Evolutionary conservation across 2,113 vertebrate species (phyloP).

Genomic region (Sus scrofa): DNA sequence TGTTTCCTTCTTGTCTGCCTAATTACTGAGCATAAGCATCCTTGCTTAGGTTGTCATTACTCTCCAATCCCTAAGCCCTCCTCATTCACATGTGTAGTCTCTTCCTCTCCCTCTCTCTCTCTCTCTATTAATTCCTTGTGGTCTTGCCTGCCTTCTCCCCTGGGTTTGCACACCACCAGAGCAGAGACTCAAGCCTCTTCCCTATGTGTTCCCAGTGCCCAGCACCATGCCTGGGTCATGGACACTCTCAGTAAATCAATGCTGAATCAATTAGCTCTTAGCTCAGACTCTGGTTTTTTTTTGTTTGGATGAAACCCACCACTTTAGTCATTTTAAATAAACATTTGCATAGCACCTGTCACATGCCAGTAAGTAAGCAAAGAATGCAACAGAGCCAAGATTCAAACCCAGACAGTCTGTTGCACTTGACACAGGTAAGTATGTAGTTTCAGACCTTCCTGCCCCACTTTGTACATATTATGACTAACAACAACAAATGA

Average conservation of each 20-base stretch:
- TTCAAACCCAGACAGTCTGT: not conserved
- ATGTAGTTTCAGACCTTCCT: not conserved
- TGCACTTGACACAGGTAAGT: not conserved
- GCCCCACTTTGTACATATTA: not conserved
- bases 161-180: not conserved
- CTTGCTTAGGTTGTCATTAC: not conserved
- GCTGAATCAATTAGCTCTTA: not conserved
- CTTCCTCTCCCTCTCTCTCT: not conserved
- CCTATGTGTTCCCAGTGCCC: not conserved
- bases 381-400: not conserved
- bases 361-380: not conserved
- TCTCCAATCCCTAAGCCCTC: not conserved
- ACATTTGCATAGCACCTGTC: slow-evolving; percentile 20
- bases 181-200: not conserved
- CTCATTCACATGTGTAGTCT: not conserved
- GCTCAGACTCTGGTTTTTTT: not conserved
- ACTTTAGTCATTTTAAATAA: slow-evolving; percentile 50
- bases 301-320: not conserved
- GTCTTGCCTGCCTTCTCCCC: not conserved
- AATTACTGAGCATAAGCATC: not conserved
- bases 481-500: not conserved
- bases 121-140: not conserved
- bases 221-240: not conserved
- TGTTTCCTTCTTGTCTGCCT: not conserved
- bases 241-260: not conserved